Conservation (phyloP, 2,888 invertebrate genomes). For the Cataglyphis rosenhaueri region DNA sequence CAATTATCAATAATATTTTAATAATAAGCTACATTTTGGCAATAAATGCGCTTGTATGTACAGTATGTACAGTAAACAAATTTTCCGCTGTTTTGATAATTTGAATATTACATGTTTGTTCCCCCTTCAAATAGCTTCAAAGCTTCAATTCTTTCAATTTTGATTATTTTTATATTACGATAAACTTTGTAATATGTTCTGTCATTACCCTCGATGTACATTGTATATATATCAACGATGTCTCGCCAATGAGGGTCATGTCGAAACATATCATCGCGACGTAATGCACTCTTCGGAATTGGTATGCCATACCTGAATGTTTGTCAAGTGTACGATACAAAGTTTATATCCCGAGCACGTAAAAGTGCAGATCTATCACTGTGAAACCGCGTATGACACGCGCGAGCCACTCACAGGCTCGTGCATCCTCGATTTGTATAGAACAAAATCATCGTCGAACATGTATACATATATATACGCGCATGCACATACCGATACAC, state of each 20-base stretch:
- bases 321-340: conserved; percentile 80
- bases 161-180: not conserved
- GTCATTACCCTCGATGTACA: conserved; percentile 52
- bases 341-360: conserved; percentile 56
- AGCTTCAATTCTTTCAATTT: not conserved
- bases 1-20: not conserved
- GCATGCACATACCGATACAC: conserved; percentile 48
- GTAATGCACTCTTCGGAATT: conserved; percentile 84
- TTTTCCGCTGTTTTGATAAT: not conserved
- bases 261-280: conserved; percentile 56
- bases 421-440: conserved; percentile 50
- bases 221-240: not conserved
- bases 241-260: conserved; percentile 39
- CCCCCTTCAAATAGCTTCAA: not conserved
- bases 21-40: not conserved
- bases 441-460: conserved; percentile 37
- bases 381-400: conserved; percentile 33
- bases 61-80: not conserved
- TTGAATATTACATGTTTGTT: not conserved
- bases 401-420: conserved; percentile 51
- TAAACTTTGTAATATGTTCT: not conserved
- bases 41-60: not conserved
- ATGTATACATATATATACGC: conserved; percentile 55
- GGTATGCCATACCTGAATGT: conserved; percentile 82
- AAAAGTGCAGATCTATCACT: conserved; percentile 57